Conservation (phyloP, 2,797 vertebrate species). For the Benthosema pterotum region DNA sequence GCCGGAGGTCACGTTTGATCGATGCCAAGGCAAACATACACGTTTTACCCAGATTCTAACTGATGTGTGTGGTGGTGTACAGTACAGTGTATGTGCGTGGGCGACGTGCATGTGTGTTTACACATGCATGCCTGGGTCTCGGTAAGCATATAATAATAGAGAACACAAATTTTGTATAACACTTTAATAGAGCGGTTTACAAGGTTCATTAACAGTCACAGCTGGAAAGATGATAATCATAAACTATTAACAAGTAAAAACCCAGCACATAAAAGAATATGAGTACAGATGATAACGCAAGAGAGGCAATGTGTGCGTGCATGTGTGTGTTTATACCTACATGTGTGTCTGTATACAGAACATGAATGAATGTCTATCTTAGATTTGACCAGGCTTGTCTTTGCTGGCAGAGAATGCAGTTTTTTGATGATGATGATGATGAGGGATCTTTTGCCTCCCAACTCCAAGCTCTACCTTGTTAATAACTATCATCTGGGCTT, state of each 20-base stretch:
- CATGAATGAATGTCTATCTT: conserved; percentile 11
- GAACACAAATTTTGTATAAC: no score
- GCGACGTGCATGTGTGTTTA: neutral
- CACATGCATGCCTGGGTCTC: no score
- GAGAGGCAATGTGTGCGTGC: conserved; percentile 18
- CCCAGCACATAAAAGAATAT: no score
- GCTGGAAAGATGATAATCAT: neutral
- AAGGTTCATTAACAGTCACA: conserved; percentile 3
- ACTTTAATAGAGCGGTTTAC: no score
- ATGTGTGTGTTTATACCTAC: conserved; percentile 13
- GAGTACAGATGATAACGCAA: no score
- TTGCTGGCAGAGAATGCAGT: conserved; percentile 20
- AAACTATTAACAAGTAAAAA: no score
- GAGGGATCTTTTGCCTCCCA: conserved; percentile 35
- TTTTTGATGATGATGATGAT: conserved; percentile 41
- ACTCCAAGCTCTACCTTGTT: conserved; percentile 24
- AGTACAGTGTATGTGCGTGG: neutral
- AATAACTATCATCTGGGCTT: conserved; percentile 57
- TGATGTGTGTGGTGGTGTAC: neutral
- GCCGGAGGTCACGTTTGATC: conserved; percentile 42
- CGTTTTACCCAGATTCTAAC: conserved; percentile 14
- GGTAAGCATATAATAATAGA: no score
- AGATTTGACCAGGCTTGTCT: conserved; percentile 43
- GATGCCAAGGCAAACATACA: conserved; percentile 46
- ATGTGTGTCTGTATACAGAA: no score